Conservation (phyloP, 2,888 invertebrate species). For the Brachycybe producta region DNA sequence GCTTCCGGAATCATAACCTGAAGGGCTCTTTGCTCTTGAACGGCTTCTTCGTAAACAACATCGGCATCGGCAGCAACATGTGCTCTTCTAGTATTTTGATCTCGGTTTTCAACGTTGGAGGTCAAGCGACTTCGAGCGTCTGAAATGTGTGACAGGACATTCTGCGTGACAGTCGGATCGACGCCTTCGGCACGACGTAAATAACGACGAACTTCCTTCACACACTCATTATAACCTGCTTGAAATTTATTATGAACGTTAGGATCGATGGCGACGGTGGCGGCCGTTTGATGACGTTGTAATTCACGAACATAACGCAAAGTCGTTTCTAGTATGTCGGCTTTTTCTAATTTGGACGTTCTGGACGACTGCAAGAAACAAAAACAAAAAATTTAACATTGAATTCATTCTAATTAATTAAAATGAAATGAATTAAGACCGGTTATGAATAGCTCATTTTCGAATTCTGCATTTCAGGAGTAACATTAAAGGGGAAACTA, state of each 20-base stretch:
- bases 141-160: conserved; percentile 1
- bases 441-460: too few species aligned
- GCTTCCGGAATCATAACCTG: too few species aligned
- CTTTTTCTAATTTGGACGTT: conserved; percentile 89
- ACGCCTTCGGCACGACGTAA: not conserved
- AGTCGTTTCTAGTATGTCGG: conserved; percentile 92
- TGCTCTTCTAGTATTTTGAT: too few species aligned
- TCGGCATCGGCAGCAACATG: too few species aligned
- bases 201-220: conserved; percentile 69
- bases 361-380: conserved; percentile 65
- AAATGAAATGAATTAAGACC: too few species aligned
- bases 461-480: too few species aligned
- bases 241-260: conserved; percentile 71
- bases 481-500: too few species aligned
- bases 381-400: conserved; percentile 21
- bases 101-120: too few species aligned
- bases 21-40: too few species aligned
- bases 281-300: conserved; percentile 67
- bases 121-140: not conserved
- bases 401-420: too few species aligned
- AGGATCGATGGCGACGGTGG: conserved; percentile 71
- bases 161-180: not conserved
- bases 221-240: conserved; percentile 76
- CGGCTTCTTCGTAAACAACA: too few species aligned
- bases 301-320: conserved; percentile 82